Percentiles rank a stretch among this genome's conserved stretches.
phyloP scores from a whole-genome alignment of 2,797 vertebrate genomes.

The Emys orbicularis region DNA sequence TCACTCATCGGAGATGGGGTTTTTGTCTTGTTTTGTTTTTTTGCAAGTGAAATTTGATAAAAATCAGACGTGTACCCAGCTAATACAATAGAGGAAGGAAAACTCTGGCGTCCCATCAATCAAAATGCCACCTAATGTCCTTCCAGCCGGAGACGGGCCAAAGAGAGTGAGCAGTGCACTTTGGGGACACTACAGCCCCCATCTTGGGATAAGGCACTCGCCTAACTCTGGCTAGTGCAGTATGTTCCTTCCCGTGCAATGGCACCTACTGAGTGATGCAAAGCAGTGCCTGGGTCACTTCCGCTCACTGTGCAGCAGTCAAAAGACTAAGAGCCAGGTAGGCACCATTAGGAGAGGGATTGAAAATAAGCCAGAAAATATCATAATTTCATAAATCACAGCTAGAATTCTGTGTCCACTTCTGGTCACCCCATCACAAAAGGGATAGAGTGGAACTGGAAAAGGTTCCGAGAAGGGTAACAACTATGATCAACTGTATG shows the following conservation, averaged over 20 bases:
- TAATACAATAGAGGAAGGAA: neutral
- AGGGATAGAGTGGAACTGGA: no score
- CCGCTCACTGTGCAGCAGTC: neutral
- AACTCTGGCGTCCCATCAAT: neutral
- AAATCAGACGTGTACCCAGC: neutral
- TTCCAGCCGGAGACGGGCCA: neutral
- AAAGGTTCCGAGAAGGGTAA: no score
- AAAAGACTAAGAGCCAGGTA: neutral
- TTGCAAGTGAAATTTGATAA: neutral
- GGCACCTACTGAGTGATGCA: neutral
- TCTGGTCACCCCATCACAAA: neutral
- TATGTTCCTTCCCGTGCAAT: neutral
- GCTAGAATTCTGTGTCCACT: neutral
- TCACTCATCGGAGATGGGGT: neutral
- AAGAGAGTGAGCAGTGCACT: neutral
- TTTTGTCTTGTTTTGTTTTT: neutral
- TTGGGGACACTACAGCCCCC: neutral
- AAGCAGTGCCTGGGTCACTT: neutral
- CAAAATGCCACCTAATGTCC: neutral
- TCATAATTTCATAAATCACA: neutral
- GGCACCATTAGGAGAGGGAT: neutral
- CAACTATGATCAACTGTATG: no score
- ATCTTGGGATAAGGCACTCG: neutral
- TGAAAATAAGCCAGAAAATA: neutral
- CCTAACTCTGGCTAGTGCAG: neutral